These are phyloP conservation scores for Nothoprocta perdicaria DNA, from an alignment of 2,113 vertebrate genomes.

Conservation along the genomic window DNA sequence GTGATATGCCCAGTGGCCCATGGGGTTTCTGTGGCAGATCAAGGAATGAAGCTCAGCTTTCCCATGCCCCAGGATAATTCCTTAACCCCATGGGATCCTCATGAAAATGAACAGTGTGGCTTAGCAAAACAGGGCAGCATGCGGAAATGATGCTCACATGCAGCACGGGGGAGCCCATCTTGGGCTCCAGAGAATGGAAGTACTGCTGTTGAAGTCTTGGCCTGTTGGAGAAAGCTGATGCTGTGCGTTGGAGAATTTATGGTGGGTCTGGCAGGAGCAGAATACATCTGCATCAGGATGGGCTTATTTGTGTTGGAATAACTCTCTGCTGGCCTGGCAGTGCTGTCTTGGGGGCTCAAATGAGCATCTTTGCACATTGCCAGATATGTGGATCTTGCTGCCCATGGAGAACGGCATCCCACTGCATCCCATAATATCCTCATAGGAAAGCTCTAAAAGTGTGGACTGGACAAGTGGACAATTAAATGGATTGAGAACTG, in stretches of 20 bases:
- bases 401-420: background rate
- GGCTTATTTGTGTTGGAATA: background rate
- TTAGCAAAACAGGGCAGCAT: slow-evolving; percentile 20
- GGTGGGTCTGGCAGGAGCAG: background rate
- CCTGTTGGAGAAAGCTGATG: background rate
- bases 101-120: slow-evolving; percentile 19
- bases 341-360: background rate
- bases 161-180: background rate
- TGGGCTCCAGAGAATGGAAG: background rate
- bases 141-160: background rate
- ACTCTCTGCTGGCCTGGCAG: background rate
- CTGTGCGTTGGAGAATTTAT: background rate
- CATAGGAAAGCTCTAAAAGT: too few species aligned
- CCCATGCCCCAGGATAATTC: slow-evolving; percentile 55
- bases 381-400: background rate
- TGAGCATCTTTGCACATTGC: background rate
- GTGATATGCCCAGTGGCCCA: slow-evolving; percentile 57
- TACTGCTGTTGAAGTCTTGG: background rate
- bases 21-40: slow-evolving; percentile 65
- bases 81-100: slow-evolving; percentile 35
- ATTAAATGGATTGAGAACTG: too few species aligned
- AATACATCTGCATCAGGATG: background rate
- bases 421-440: too few species aligned
- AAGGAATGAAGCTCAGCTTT: slow-evolving; percentile 56
- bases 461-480: too few species aligned